Evolutionary conservation across 2,797 vertebrate genomes (phyloP), one percentile per base, ranked within the genome.

Genomic region (Odontamblyopus lacepedii): DNA sequence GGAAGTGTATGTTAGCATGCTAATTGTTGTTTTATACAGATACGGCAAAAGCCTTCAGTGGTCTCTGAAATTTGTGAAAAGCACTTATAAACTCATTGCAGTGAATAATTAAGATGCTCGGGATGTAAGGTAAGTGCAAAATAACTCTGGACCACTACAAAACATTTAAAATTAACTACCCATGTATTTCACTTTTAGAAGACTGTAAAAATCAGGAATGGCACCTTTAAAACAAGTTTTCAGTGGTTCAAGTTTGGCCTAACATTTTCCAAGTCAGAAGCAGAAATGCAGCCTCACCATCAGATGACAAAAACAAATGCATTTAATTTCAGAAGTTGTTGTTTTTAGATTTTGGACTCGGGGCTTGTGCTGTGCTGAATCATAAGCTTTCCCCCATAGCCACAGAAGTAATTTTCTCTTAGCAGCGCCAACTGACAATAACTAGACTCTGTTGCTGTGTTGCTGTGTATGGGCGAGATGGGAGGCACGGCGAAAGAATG

Each of bases 381-480:
- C 81, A 85, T 82, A 76, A 84, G 67, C 72, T 61, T 32, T 63
- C 65, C 29, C 74, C 71, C 72, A 77, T 76, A 53, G 67, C 64
- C 18, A 67, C 50, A 30, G 48, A 73, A 80, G 80, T 84, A 87
- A 90, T 83, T 83, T 82, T 65, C 76, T 85, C 86, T 79, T 84
- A 83, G 85, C 66, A 8, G 85, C 81, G 41, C 75, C 61, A 77
- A 76, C 55, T 76, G 67, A 83, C 84, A 88, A 87, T 89, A 91
- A 85, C 82, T 80, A 65, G 68, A 82, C 77, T 80, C 65, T 76
- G 67, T 82, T 73, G 79, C 76, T 80, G 83, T 81, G 23, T 23
- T 23, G 23, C 23, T 23, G 75, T 76, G 74, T 67, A 18, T 61
- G 76, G 62, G 76, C 1, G 23, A 57, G 63, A 44, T 70, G 59